Conservation (phyloP, 2,888 invertebrate genomes). For the Strigamia transsilvanica region DNA sequence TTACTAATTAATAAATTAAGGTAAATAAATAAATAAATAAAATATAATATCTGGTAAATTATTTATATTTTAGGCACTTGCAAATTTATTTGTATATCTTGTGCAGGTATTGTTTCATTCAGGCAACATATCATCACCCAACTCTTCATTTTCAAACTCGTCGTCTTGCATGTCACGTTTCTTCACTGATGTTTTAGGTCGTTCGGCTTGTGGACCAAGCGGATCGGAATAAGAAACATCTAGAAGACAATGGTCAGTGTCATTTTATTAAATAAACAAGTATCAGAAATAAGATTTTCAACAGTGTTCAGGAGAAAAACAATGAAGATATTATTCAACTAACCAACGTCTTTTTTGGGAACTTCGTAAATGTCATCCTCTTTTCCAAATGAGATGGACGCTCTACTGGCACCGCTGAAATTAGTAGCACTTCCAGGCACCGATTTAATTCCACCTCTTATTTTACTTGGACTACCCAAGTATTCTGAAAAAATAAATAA, state of each 20-base stretch:
- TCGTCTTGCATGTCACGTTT: slow-evolving; percentile 69
- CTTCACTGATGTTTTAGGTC: slow-evolving; percentile 65
- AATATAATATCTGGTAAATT: too few relatives aligned
- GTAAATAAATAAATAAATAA: background rate
- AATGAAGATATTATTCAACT: background rate
- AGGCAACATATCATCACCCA: slow-evolving; percentile 77
- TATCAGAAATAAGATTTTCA: too few relatives aligned
- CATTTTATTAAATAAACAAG: background rate
- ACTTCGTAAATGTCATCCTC: slow-evolving; percentile 46
- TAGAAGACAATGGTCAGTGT: background rate
- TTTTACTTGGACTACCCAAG: slow-evolving; percentile 39
- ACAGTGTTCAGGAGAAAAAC: background rate
- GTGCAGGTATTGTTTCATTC: slow-evolving; percentile 67
- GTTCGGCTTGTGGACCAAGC: slow-evolving; percentile 64
- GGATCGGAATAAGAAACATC: slow-evolving; percentile 66
- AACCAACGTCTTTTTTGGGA: slow-evolving; percentile 49
- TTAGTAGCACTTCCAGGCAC: slow-evolving; percentile 52
- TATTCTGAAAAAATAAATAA: background rate
- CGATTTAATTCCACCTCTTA: slow-evolving; percentile 41
- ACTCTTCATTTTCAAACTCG: slow-evolving; percentile 75
- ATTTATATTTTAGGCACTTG: too few relatives aligned
- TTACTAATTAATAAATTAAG: background rate
- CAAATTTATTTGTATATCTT: too few relatives aligned
- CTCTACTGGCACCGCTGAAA: background rate
- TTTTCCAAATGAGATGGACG: slow-evolving; percentile 50